These are phyloP conservation scores for Pachyramphus minor DNA, from an alignment of 2,113 vertebrate species.

Conservation along the genomic window DNA sequence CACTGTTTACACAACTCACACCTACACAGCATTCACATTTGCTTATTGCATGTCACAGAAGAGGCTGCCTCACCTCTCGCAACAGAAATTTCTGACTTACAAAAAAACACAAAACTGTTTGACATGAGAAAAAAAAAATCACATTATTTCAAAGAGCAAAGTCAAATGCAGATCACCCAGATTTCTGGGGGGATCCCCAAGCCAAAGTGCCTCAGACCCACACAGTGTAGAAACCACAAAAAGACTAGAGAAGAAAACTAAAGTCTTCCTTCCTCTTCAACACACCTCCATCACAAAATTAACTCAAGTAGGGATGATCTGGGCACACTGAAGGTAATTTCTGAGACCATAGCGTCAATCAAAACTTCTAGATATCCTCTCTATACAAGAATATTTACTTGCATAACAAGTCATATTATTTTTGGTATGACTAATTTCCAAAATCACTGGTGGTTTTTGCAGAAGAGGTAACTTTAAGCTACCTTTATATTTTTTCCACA, in stretches of 20 bases:
- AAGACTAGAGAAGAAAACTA: not conserved
- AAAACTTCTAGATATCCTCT: not conserved
- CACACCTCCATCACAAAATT: accelerated
- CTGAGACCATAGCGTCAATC: not conserved
- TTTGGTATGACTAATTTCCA: not conserved
- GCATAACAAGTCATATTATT: not conserved
- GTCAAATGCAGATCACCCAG: not conserved
- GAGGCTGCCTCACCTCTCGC: not conserved
- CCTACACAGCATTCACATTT: not conserved
- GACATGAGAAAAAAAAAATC: not conserved
- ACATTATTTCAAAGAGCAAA: not conserved
- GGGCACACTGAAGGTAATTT: not conserved
- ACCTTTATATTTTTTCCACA: not conserved
- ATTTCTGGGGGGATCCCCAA: not conserved
- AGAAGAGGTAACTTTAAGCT: not conserved
- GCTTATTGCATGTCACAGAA: not conserved
- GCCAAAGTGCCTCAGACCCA: not conserved
- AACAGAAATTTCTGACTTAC: not conserved
- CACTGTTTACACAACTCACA: not conserved
- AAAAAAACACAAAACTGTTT: not conserved
- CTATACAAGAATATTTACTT: not conserved
- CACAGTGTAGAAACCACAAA: not conserved
- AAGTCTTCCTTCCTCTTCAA: not conserved
- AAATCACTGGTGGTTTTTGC: not conserved
- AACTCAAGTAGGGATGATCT: not conserved